A percentile compares a stretch with the other conserved stretches of the same genome.
phyloP scores from a whole-genome alignment of 2,113 vertebrate genomes.

The Procavia capensis region DNA sequence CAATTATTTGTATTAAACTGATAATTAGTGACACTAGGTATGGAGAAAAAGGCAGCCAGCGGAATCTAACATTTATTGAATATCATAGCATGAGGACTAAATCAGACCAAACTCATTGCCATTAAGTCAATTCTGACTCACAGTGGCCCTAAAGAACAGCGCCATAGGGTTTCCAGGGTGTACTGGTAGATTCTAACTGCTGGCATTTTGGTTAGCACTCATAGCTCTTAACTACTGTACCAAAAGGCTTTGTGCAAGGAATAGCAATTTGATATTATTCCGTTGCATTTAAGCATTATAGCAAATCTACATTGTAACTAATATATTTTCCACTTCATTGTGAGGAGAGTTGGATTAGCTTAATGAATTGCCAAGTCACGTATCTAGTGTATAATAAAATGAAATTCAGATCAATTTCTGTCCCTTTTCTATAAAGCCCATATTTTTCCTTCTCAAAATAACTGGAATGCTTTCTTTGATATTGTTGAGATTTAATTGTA shows the following conservation, averaged over 20 bases:
- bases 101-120: too few species aligned
- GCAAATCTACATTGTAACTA: background rate
- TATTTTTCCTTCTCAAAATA: slow-evolving; percentile 39
- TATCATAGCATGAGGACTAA: background rate
- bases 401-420: slow-evolving; percentile 31
- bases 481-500: slow-evolving; percentile 1
- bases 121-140: too few species aligned
- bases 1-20: background rate
- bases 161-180: too few species aligned
- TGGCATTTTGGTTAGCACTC: too few species aligned
- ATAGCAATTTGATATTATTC: slow-evolving; percentile 9
- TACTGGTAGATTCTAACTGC: too few species aligned
- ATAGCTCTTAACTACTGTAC: too few species aligned
- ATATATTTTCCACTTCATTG: background rate
- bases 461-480: slow-evolving; percentile 12
- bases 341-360: background rate
- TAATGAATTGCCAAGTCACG: background rate
- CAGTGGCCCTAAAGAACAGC: too few species aligned
- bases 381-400: background rate
- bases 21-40: background rate
- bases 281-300: slow-evolving; percentile 53
- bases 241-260: too few species aligned
- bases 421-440: background rate
- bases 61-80: background rate
- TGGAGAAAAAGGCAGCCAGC: background rate